phyloP scores from a whole-genome alignment of 2,113 vertebrate genomes.

The Nesogale talazaci region DNA sequence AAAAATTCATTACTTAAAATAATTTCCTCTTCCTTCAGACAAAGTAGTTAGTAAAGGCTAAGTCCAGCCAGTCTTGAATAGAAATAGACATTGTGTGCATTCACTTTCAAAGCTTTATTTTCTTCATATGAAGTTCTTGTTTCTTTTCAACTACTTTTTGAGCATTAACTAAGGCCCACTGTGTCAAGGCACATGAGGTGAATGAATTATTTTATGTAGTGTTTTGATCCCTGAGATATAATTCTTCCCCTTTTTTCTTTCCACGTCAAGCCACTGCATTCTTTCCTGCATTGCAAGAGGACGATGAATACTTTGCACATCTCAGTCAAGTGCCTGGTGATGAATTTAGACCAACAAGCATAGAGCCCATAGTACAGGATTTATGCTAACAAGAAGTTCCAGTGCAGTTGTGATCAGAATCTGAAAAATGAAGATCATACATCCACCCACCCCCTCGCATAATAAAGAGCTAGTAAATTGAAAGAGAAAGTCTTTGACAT shows the following conservation, averaged over 20 bases:
- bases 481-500: background rate
- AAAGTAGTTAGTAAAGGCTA: background rate
- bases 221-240: background rate
- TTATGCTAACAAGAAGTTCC: background rate
- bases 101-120: constrained; percentile 7
- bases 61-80: background rate
- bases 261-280: background rate
- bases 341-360: background rate
- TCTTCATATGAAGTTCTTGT: background rate
- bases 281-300: background rate
- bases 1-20: constrained; percentile 22
- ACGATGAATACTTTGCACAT: background rate
- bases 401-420: background rate
- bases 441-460: background rate
- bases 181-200: background rate
- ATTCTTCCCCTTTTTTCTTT: background rate
- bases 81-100: background rate
- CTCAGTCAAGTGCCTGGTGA: background rate
- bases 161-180: background rate
- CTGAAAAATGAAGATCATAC: background rate
- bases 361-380: background rate
- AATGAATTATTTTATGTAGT: background rate
- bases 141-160: background rate
- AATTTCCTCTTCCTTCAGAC: constrained; percentile 10
- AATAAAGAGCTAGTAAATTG: background rate